Base-by-base conservation (phyloP, 2,888 invertebrate species). In the Campopleginae sp. region DNA sequence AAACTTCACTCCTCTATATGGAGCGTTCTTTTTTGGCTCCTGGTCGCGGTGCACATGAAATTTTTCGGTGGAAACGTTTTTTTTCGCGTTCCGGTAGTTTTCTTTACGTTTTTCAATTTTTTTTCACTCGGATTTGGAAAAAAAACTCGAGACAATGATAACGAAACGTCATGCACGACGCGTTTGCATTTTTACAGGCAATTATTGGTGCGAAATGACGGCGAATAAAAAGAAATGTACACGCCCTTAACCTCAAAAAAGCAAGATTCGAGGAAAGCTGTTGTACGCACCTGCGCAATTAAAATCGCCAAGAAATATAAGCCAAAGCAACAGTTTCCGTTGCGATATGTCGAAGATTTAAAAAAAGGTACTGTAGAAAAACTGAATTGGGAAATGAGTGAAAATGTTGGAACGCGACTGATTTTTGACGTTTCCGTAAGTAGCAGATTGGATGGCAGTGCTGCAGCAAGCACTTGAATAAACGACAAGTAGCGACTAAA, bases 191-290 rank as follows among this genome's bases (percentile, higher is more conserved):
- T 7, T 44, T 14, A 27, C 14, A 2, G 7, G 14, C 2, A 46
- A 44, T 68, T 10, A 27, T 44, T 2, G 17, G 17, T 17, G 27
- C 1, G 27, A 27, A 68, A 23, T 38, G 27, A 54, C 17, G 38
- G 10, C 7, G 23, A 19, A 54, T 17, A 17, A 31, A 68, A 71
- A 48, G 23, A 44, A 46, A 76, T 78, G 89, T 85, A 87, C 86
- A 90, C 90, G 89, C 90, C 90, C 90, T 88, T 91, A 90, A 91
- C 90, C 90, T 90, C 76, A 86, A 87, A 88, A 71, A 68, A 58
- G 38, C 33, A 33, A 19, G 46, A 72, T 65, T 81, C 42, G 5
- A 6, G 1, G 23, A 58, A 66, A 10, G 54, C 23, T 2, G 2
- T 17, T 19, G 19, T 8, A 66, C 72, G 63, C 68, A 84, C 77